Percentiles rank a stretch among this genome's conserved stretches.
Conservation (phyloP, 2,113 vertebrate genomes). For the Platysternon megacephalum region DNA sequence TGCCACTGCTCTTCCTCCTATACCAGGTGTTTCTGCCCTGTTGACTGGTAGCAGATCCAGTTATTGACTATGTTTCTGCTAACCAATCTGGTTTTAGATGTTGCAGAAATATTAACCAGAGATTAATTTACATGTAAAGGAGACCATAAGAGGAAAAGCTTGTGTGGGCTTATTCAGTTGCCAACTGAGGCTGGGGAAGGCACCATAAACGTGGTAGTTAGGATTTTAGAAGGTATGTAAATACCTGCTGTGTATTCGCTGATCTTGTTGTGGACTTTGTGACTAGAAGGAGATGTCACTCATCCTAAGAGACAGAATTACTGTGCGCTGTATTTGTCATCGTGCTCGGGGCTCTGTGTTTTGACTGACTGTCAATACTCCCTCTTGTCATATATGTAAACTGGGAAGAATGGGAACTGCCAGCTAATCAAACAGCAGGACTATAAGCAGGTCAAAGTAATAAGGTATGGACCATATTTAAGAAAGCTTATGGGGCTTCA, state of each 20-base stretch:
- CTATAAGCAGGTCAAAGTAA: fast-evolving
- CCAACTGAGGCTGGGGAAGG: background rate
- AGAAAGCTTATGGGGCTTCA: background rate
- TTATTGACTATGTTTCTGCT: fast-evolving
- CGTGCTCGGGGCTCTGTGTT: background rate
- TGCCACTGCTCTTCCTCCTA: background rate
- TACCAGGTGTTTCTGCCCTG: background rate
- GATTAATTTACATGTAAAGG: background rate
- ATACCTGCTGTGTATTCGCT: background rate
- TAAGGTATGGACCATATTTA: fast-evolving
- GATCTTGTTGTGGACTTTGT: background rate
- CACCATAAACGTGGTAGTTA: fast-evolving
- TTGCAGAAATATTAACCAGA: background rate
- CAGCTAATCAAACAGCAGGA: background rate
- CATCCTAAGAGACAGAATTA: background rate
- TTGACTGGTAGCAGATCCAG: fast-evolving
- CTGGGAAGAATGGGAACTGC: background rate
- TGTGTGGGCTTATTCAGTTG: background rate
- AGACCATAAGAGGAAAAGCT: background rate
- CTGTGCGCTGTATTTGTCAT: background rate
- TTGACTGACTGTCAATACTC: background rate
- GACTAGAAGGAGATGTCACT: background rate
- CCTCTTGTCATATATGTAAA: background rate
- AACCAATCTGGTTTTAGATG: background rate
- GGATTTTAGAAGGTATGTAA: background rate